A percentile compares a stretch with the other conserved stretches of the same genome.
Evolutionary conservation across 1,140 invertebrate genomes (phyloP).

Genomic region (Antheraea pernyi): DNA sequence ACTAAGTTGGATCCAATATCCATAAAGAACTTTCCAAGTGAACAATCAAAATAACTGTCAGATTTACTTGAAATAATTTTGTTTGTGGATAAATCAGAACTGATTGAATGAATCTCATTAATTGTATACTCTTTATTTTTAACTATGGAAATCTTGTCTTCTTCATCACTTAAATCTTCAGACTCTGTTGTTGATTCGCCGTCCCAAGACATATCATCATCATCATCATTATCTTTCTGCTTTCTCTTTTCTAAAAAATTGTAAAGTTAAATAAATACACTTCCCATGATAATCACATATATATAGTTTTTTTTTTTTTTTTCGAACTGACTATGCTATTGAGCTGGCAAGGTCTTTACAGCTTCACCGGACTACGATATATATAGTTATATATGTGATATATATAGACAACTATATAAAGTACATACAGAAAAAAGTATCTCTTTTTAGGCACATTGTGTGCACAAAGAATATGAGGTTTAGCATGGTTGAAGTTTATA

Average conservation of each 20-base stretch:
- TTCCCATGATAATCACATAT: too few relatives aligned
- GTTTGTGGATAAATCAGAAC: conserved; percentile 58
- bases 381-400: too few relatives aligned
- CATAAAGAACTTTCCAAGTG: conserved; percentile 94
- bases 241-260: conserved; percentile 37
- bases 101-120: conserved; percentile 75
- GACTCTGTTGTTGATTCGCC: conserved; percentile 74
- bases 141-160: conserved; percentile 76
- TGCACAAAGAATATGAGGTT: too few relatives aligned
- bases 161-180: conserved; percentile 76
- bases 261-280: not conserved
- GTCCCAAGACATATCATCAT: conserved; percentile 74
- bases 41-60: conserved; percentile 89
- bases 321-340: too few relatives aligned
- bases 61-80: conserved; percentile 58
- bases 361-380: too few relatives aligned
- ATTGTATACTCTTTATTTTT: conserved; percentile 70
- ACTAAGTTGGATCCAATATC: conserved; percentile 95
- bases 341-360: too few relatives aligned
- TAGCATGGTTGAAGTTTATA: too few relatives aligned
- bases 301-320: too few relatives aligned
- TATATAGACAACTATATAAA: too few relatives aligned
- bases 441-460: too few relatives aligned
- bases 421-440: too few relatives aligned
- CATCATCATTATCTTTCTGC: conserved; percentile 56